phyloP scores from a whole-genome alignment of 2,113 vertebrate species.

The Prochilodus magdalenae region DNA sequence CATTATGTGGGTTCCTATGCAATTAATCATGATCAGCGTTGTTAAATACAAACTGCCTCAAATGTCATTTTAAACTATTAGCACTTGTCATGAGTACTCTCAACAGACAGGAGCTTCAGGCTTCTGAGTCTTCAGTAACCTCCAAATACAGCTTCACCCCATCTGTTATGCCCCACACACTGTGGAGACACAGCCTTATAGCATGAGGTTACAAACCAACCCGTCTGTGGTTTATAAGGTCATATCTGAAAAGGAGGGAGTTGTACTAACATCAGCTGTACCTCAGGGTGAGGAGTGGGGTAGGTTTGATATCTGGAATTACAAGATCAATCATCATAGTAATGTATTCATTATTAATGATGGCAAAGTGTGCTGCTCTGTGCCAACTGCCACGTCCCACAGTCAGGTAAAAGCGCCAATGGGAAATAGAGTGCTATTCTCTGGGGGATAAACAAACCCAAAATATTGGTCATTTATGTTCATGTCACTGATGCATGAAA shows the following conservation, averaged over 20 bases:
- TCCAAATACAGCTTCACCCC: not conserved
- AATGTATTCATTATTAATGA: conserved; percentile 5
- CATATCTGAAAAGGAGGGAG: not conserved
- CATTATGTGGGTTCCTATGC: not conserved
- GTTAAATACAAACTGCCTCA: not conserved
- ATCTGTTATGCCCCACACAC: conserved; percentile 10
- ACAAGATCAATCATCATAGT: not conserved
- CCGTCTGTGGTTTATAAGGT: not conserved
- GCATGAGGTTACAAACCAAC: not conserved
- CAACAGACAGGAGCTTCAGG: not conserved
- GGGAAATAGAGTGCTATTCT: not conserved
- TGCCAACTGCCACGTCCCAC: not conserved
- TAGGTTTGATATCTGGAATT: not conserved
- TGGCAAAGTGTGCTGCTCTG: not conserved
- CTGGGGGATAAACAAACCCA: not conserved
- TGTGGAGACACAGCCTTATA: not conserved
- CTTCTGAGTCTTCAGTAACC: conserved; percentile 21
- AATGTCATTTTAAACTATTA: not conserved
- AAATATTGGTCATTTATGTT: conserved; percentile 6
- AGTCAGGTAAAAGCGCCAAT: not conserved
- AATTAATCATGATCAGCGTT: not conserved
- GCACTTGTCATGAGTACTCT: not conserved
- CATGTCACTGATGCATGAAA: not conserved
- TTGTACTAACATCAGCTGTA: too few species aligned
- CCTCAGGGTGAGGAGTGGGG: not conserved